Percentiles rank a stretch among this genome's conserved stretches.
Conservation (phyloP, 2,888 invertebrate genomes). For the Psococerastis gibbosa region DNA sequence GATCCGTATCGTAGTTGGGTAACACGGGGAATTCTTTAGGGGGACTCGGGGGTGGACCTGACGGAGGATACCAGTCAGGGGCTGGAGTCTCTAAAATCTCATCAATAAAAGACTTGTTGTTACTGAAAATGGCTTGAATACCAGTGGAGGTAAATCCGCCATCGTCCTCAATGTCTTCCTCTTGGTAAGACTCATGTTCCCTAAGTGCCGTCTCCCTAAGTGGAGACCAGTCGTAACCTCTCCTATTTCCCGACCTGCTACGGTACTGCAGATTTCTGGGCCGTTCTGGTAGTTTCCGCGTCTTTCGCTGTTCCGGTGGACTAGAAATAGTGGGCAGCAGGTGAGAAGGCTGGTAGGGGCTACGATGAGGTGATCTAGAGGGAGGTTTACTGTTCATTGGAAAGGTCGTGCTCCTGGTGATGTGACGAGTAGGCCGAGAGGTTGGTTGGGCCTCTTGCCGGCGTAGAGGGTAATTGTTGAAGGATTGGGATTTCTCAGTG, state of each 20-base stretch:
- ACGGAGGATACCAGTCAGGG: not conserved
- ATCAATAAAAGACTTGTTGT: not conserved
- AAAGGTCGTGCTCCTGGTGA: constrained; percentile 3
- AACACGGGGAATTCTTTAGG: not conserved
- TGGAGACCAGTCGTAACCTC: constrained; percentile 4
- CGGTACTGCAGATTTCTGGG: constrained; percentile 2
- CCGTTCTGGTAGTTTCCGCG: constrained; percentile 1
- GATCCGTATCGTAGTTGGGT: not conserved
- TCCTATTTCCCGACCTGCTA: not conserved
- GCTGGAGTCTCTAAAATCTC: not conserved
- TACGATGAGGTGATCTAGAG: not conserved
- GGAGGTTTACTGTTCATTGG: not conserved
- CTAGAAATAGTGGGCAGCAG: not conserved
- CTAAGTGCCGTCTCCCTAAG: constrained; percentile 1
- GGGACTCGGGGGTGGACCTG: not conserved
- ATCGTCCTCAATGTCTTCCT: not conserved
- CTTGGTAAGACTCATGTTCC: not conserved
- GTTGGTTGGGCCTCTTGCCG: not conserved
- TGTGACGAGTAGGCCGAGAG: not conserved
- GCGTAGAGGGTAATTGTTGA: constrained; percentile 2
- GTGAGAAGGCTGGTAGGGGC: not conserved
- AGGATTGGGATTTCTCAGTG: constrained; percentile 1
- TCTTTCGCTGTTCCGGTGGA: not conserved
- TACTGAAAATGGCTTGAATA: not conserved
- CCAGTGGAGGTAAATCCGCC: not conserved